phyloP scores from a whole-genome alignment of 1,140 invertebrate species.

The Pogonus chalceus region DNA sequence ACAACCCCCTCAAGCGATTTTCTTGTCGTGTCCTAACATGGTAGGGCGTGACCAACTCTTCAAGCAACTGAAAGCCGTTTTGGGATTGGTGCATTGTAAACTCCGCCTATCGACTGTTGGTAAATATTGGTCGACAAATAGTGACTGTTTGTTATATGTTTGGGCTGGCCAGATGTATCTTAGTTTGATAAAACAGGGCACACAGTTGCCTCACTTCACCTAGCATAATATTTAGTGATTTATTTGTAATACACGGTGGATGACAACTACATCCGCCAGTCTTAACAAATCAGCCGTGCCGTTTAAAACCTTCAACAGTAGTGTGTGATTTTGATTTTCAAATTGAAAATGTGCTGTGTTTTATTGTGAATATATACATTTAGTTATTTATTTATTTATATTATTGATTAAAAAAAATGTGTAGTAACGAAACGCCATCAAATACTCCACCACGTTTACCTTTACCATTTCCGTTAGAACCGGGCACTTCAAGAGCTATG shows the following conservation, averaged over 20 bases:
- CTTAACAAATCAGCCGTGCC: too few species aligned
- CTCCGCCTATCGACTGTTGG: slow-evolving; percentile 31
- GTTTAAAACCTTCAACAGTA: too few species aligned
- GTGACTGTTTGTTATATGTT: slow-evolving; percentile 37
- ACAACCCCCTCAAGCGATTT: too few species aligned
- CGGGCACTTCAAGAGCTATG: slow-evolving; percentile 38
- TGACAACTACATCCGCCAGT: too few species aligned
- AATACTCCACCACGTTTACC: slow-evolving; percentile 29
- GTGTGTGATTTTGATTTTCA: not conserved
- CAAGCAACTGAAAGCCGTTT: slow-evolving; percentile 23
- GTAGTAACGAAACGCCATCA: slow-evolving; percentile 35
- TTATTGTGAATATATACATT: slow-evolving; percentile 8
- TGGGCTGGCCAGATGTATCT: slow-evolving; percentile 31
- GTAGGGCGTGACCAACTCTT: slow-evolving; percentile 28
- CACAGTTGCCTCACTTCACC: slow-evolving; percentile 15
- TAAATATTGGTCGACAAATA: slow-evolving; percentile 39
- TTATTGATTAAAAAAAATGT: slow-evolving; percentile 26
- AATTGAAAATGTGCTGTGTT: slow-evolving; percentile 2
- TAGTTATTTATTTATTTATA: not conserved
- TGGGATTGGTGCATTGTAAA: slow-evolving; percentile 23
- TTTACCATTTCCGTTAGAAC: slow-evolving; percentile 30
- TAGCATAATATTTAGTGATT: slow-evolving; percentile 22
- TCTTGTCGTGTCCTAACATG: slow-evolving; percentile 24
- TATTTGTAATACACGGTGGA: too few species aligned
- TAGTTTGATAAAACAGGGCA: slow-evolving; percentile 29